Base-by-base conservation (phyloP, 2,113 vertebrate species). In the Odocoileus virginianus region DNA sequence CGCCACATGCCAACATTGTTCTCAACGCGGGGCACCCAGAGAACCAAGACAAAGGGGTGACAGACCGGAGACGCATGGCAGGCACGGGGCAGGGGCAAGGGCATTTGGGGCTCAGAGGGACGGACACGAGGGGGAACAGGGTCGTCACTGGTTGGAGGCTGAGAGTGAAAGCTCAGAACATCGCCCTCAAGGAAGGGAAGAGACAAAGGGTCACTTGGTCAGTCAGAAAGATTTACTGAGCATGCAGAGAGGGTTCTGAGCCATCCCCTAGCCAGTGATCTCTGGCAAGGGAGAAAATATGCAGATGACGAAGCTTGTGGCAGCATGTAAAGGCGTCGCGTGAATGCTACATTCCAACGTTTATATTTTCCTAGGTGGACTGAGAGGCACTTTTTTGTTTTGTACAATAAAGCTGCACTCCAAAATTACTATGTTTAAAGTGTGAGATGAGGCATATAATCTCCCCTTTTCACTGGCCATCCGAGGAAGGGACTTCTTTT, bases 201-300 rank as follows among this genome's bases (percentile, higher is more conserved):
- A 88, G 82, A 81, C 64, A 19, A 92, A 90, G 50, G 57, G 60
- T 61, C 54, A 67, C 17, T 61, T 1, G 2, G n/a, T 47, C 89
- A 83, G 43, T 85, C 81, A 40, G 7, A 55, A 83, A 83, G 91
- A 82, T 93, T 85, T 86, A 93, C 55, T 40, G n/a, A 85, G 28
- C 71, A 27, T 45, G 11, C 47, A 55, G 57, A 84, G 55, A 87
- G 79, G 54, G 47, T 36, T 90, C 91, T 45, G 76, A 88, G 17
- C 84, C 81, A 25, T 17, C 28, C 19, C 8, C 33, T 50, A 40
- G 54, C 91, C 27, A 67, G 43, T 91, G 82, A 57, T 33, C 55
- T 67, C 40, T 52, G 36, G 54, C 86, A 40, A 3, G 60, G 45
- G 74, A 40, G 86, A 78, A 84, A 86, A 33, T 8, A 25, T 2